A percentile compares a stretch with the other conserved stretches of the same genome.
phyloP scores from a whole-genome alignment of 2,888 invertebrate genomes.

The Cyaniris semiargus region DNA sequence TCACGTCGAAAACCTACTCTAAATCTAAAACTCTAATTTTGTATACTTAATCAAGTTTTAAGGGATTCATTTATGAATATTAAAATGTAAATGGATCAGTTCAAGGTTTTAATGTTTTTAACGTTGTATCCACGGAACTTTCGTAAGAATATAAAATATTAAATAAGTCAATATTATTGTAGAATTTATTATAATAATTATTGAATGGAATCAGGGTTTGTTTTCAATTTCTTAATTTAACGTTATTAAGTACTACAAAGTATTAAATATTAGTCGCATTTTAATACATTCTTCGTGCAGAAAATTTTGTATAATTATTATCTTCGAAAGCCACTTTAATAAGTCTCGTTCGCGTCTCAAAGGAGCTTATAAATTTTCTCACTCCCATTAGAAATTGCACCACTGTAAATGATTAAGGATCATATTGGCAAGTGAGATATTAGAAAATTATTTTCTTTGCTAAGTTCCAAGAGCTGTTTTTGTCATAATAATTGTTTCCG shows the following conservation, averaged over 20 bases:
- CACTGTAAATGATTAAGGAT: background rate
- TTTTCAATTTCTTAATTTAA: no score
- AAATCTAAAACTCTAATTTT: constrained; percentile 1
- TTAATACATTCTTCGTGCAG: background rate
- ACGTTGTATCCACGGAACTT: no score
- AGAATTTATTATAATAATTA: no score
- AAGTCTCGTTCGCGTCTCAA: background rate
- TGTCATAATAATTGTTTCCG: background rate
- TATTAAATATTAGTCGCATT: background rate
- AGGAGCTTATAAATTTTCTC: constrained; percentile 6
- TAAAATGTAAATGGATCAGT: background rate
- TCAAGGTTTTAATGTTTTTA: background rate
- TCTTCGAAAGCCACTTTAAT: background rate
- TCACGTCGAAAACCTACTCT: background rate
- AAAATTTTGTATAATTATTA: no score
- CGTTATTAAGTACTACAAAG: no score
- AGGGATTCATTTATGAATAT: background rate
- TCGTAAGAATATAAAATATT: no score
- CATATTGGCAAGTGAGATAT: background rate
- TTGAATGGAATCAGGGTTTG: no score
- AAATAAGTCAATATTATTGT: no score
- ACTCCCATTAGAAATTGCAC: background rate
- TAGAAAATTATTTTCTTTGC: background rate
- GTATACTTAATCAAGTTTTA: background rate
- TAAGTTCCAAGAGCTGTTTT: background rate